These are phyloP conservation scores for Malurus splendens DNA, from an alignment of 2,797 vertebrate genomes.

Conservation along the genomic window DNA sequence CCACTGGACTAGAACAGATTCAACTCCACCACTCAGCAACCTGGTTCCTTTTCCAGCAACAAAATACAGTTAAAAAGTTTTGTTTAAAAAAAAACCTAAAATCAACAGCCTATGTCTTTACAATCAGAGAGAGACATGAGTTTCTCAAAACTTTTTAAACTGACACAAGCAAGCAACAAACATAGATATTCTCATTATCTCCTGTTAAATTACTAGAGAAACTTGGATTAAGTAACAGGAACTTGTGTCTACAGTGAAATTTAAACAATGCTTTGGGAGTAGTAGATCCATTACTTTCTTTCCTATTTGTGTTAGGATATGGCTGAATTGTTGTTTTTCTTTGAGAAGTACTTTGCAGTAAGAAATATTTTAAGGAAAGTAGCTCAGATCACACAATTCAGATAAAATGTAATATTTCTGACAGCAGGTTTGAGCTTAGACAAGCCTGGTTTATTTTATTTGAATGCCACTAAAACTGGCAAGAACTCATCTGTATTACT, in stretches of 20 bases:
- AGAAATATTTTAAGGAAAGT: neutral
- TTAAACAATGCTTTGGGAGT: neutral
- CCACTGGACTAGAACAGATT: conserved; percentile 95
- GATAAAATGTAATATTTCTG: neutral
- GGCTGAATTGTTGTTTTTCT: neutral
- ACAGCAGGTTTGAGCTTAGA: neutral
- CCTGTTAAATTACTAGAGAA: neutral
- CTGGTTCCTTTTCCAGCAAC: conserved; percentile 75
- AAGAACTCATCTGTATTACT: neutral
- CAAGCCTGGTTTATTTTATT: neutral
- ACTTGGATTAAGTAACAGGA: neutral
- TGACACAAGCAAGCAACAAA: neutral
- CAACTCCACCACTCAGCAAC: conserved; percentile 88
- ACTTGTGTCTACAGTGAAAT: neutral
- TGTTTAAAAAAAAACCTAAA: neutral
- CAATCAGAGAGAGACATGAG: neutral
- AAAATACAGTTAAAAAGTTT: neutral
- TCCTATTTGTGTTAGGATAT: neutral
- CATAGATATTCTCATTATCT: neutral
- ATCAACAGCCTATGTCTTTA: neutral
- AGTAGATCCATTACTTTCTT: neutral
- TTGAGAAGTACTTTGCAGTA: neutral
- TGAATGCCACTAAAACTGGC: neutral
- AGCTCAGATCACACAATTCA: neutral
- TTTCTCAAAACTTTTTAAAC: neutral